Conservation (phyloP, 2,888 invertebrate genomes). For the Idaea biselata region DNA sequence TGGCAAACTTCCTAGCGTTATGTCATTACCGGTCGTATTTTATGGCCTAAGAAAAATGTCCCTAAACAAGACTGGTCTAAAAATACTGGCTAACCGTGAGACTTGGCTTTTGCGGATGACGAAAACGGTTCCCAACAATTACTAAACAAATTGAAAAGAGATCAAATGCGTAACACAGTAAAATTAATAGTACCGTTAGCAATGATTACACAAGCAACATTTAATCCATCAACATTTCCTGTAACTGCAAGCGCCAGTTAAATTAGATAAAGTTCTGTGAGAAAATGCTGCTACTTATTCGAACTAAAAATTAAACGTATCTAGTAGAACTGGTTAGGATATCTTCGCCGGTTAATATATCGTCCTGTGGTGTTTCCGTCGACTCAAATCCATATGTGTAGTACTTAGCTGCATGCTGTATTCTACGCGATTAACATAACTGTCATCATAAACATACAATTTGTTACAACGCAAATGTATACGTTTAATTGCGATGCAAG, state of each 20-base stretch:
- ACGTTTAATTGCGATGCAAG: slow-evolving; percentile 43
- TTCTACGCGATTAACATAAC: slow-evolving; percentile 44
- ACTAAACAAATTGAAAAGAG: neutral
- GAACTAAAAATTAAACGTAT: slow-evolving; percentile 43
- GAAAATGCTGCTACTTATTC: slow-evolving; percentile 33
- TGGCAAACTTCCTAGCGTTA: slow-evolving; percentile 37
- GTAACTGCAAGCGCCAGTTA: slow-evolving; percentile 37
- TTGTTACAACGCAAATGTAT: slow-evolving; percentile 27
- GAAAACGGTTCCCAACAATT: neutral
- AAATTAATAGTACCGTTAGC: slow-evolving; percentile 1
- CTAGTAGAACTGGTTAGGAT: slow-evolving; percentile 40
- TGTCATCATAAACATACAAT: slow-evolving; percentile 34
- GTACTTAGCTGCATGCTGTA: slow-evolving; percentile 22
- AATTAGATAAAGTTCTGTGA: slow-evolving; percentile 46
- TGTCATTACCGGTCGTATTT: slow-evolving; percentile 31
- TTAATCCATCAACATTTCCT: slow-evolving; percentile 50
- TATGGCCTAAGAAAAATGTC: slow-evolving; percentile 18
- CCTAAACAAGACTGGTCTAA: neutral
- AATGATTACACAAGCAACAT: slow-evolving; percentile 18
- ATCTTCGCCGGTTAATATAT: slow-evolving; percentile 43
- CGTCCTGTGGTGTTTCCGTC: slow-evolving; percentile 56
- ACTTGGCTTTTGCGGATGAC: neutral
- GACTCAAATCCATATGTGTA: slow-evolving; percentile 27
- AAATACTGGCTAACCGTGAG: neutral
- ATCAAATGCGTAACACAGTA: neutral